Evolutionary conservation across 1,140 invertebrate genomes (phyloP).

Genomic region (Drosophila melanica): DNA sequence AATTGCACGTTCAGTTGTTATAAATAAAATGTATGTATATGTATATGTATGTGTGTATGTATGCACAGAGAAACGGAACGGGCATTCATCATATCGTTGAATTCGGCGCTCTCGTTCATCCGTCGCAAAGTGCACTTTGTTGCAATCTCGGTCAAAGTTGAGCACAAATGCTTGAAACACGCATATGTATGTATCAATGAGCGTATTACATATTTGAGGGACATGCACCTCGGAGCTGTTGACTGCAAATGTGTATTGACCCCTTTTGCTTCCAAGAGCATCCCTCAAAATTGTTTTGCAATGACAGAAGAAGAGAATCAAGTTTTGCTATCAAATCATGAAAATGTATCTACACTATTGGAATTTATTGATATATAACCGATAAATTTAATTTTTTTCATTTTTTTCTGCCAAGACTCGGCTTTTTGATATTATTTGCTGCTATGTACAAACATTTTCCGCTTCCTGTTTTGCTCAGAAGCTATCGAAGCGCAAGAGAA

Average conservation of each 20-base stretch:
- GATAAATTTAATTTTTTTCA: too few species aligned
- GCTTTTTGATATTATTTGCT: neutral
- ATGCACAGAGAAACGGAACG: neutral
- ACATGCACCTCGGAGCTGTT: too few species aligned
- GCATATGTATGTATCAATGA: neutral
- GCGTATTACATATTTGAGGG: too few species aligned
- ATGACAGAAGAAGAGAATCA: neutral
- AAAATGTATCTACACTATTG: neutral
- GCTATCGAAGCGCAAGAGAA: slow-evolving; percentile 15
- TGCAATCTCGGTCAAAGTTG: slow-evolving; percentile 43
- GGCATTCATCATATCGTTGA: slow-evolving; percentile 23
- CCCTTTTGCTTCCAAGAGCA: neutral
- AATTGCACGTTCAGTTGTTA: slow-evolving; percentile 55
- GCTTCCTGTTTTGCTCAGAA: slow-evolving; percentile 32
- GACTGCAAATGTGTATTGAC: neutral
- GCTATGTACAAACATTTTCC: neutral
- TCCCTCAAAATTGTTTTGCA: neutral
- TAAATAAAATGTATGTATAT: slow-evolving; percentile 15
- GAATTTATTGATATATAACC: too few species aligned
- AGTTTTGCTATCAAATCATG: neutral
- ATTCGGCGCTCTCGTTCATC: slow-evolving; percentile 28
- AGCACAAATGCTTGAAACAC: slow-evolving; percentile 19
- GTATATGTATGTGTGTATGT: neutral
- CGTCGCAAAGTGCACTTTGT: slow-evolving; percentile 24
- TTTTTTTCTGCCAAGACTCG: neutral